phyloP scores from a whole-genome alignment of 2,888 invertebrate genomes.

The Dione juno region DNA sequence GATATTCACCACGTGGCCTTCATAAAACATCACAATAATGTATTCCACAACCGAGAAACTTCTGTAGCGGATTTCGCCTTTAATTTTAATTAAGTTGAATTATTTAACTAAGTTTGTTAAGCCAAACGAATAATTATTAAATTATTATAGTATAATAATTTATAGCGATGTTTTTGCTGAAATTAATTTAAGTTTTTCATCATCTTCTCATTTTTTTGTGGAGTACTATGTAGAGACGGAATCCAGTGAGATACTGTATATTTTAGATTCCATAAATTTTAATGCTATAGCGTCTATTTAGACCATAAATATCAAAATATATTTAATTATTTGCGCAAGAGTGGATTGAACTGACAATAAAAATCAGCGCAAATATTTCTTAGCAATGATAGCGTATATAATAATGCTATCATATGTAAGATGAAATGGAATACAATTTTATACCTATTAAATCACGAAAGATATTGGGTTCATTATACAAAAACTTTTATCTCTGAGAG shows the following conservation, averaged over 20 bases:
- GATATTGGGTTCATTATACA: background rate
- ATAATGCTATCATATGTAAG: background rate
- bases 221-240: too few relatives aligned
- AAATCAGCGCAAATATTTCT: too few relatives aligned
- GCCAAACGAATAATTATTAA: background rate
- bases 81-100: constrained; percentile 9
- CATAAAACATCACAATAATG: background rate
- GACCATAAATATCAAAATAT: too few relatives aligned
- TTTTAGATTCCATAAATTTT: too few relatives aligned
- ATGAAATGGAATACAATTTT: background rate
- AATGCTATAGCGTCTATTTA: too few relatives aligned
- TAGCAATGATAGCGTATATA: too few relatives aligned
- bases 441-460: background rate
- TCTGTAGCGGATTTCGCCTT: background rate
- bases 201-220: too few relatives aligned
- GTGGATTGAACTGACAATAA: too few relatives aligned
- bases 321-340: too few relatives aligned
- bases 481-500: constrained; percentile 4
- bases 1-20: background rate
- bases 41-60: background rate
- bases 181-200: too few relatives aligned
- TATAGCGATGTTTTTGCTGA: background rate
- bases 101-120: background rate
- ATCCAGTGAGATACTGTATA: too few relatives aligned
- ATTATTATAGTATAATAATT: background rate